Evolutionary conservation across 2,888 invertebrate species (phyloP).

Genomic region (Theretra japonica): DNA sequence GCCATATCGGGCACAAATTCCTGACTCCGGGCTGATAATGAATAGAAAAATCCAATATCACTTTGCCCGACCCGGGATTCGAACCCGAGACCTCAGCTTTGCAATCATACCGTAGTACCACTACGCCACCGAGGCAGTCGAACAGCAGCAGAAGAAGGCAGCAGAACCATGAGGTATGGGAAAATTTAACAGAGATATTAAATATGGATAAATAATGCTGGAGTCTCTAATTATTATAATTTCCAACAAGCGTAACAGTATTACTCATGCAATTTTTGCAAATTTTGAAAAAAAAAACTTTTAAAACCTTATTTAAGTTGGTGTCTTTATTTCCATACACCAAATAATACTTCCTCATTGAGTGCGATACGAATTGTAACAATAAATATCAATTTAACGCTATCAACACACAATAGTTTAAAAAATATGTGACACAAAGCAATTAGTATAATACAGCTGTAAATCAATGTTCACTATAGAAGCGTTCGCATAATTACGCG

Average conservation of each 20-base stretch:
- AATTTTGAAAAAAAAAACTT: not conserved
- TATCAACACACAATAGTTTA: slow-evolving; percentile 54
- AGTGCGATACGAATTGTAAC: not conserved
- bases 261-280: no score
- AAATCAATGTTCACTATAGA: slow-evolving; percentile 68
- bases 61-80: no score
- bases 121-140: no score
- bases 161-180: slow-evolving; percentile 28
- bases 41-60: no score
- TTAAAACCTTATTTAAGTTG: not conserved
- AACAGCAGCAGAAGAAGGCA: no score
- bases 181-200: not conserved
- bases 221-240: no score
- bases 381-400: slow-evolving; percentile 30
- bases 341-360: slow-evolving; percentile 37
- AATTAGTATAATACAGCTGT: slow-evolving; percentile 77
- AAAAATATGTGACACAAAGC: slow-evolving; percentile 51
- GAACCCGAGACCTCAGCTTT: no score
- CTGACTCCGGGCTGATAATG: no score
- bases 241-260: no score
- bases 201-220: no score
- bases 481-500: slow-evolving; percentile 57
- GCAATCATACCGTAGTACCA: no score
- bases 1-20: no score
- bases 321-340: not conserved